A percentile compares a stretch with the other conserved stretches of the same genome.
phyloP scores from a whole-genome alignment of 1,140 invertebrate species.

The Papilio dardanus region DNA sequence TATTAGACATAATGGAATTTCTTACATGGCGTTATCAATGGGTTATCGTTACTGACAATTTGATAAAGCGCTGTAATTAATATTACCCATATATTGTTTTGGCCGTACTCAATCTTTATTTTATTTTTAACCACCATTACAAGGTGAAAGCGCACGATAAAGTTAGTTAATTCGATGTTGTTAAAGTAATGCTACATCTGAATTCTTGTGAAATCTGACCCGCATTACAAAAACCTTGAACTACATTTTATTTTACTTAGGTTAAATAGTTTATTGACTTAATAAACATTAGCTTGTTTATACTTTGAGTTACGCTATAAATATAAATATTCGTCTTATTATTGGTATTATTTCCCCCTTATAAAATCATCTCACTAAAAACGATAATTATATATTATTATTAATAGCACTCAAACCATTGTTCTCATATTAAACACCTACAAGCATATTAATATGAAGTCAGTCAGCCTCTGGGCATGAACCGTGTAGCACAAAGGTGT shows the following conservation, averaged over 20 bases:
- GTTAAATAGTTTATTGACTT: neutral
- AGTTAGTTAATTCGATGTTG: neutral
- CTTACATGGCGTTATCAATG: conserved; percentile 27
- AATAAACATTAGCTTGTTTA: no score
- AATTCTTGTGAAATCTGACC: neutral
- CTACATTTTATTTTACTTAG: neutral
- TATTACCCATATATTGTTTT: conserved; percentile 32
- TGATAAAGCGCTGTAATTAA: conserved; percentile 35
- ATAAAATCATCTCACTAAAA: neutral
- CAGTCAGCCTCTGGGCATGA: neutral
- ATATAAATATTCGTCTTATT: no score
- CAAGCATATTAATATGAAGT: neutral
- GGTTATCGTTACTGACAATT: conserved; percentile 35
- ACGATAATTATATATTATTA: neutral
- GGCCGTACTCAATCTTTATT: conserved; percentile 25
- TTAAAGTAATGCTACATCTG: conserved; percentile 1
- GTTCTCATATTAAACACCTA: neutral
- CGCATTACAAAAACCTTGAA: conserved; percentile 11
- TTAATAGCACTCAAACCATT: neutral
- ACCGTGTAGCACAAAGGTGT: neutral
- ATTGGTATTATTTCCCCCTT: neutral
- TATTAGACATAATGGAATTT: conserved; percentile 38
- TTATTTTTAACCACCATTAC: conserved; percentile 33
- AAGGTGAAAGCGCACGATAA: conserved; percentile 26
- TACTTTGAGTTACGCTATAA: no score